phyloP scores from a whole-genome alignment of 2,888 invertebrate genomes.

The Serripes groenlandicus region DNA sequence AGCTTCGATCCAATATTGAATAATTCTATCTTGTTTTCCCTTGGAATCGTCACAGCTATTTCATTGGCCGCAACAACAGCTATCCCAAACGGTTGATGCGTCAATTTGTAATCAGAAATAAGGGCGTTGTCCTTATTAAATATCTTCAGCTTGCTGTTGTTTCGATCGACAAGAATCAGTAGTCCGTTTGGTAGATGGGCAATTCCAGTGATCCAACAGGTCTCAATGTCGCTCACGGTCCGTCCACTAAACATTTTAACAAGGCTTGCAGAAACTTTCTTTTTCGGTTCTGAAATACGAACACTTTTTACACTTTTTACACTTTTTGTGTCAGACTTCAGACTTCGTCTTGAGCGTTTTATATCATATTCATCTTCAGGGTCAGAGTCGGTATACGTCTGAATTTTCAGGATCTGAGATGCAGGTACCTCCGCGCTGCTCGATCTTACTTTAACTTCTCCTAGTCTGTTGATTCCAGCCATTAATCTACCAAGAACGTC shows the following conservation, averaged over 20 bases:
- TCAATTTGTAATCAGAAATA: slow-evolving; percentile 46
- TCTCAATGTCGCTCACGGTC: slow-evolving; percentile 59
- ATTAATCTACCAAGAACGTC: slow-evolving; percentile 52
- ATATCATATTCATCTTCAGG: slow-evolving; percentile 60
- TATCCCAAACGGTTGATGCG: slow-evolving; percentile 68
- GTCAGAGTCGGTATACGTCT: slow-evolving; percentile 41
- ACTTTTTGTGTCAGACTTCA: slow-evolving; percentile 17
- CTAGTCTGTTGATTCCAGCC: slow-evolving; percentile 56
- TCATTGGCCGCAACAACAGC: slow-evolving; percentile 41
- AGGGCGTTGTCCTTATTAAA: slow-evolving; percentile 50
- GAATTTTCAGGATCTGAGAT: slow-evolving; percentile 2
- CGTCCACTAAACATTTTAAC: slow-evolving; percentile 36
- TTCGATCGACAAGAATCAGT: slow-evolving; percentile 66
- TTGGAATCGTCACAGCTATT: slow-evolving; percentile 67
- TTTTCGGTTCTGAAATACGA: too few species aligned
- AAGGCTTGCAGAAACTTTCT: slow-evolving; percentile 32
- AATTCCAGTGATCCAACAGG: slow-evolving; percentile 71
- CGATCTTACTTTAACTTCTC: slow-evolving; percentile 56
- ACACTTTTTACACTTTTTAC: background rate
- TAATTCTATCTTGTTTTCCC: slow-evolving; percentile 63
- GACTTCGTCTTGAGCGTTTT: slow-evolving; percentile 26
- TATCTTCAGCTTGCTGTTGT: slow-evolving; percentile 69
- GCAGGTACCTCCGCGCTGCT: slow-evolving; percentile 41
- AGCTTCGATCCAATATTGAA: slow-evolving; percentile 48
- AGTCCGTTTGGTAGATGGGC: slow-evolving; percentile 50